Conservation (phyloP, 2,797 vertebrate genomes). For the Botia almorhae region DNA sequence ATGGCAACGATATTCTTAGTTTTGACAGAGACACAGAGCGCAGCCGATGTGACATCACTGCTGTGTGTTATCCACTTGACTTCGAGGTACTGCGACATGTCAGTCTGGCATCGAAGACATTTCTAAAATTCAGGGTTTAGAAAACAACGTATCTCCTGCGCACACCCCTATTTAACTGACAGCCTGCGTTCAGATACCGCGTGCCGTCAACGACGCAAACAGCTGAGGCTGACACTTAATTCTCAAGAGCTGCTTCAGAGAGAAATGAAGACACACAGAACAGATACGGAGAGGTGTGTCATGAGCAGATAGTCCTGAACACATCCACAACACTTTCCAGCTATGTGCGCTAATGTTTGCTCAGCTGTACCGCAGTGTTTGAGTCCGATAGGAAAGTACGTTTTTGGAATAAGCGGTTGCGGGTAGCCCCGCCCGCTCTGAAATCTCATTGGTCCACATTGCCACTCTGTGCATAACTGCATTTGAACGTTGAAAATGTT, state of each 20-base stretch:
- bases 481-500: background rate
- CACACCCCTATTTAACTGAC: conserved; percentile 41
- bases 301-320: conserved; percentile 8
- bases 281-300: conserved; percentile 9
- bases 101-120: conserved; percentile 35
- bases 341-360: background rate
- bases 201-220: background rate
- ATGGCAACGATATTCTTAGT: conserved; percentile 46
- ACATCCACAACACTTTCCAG: background rate
- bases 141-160: conserved; percentile 29
- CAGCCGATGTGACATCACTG: conserved; percentile 29
- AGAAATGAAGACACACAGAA: conserved; percentile 20
- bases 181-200: conserved; percentile 45
- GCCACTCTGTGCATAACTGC: background rate
- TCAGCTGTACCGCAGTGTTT: conserved; percentile 4
- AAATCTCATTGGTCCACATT: background rate
- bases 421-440: background rate
- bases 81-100: conserved; percentile 44
- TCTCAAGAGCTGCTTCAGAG: conserved; percentile 15
- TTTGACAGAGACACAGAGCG: conserved; percentile 67
- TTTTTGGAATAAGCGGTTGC: background rate
- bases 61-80: conserved; percentile 39
- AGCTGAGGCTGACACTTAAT: conserved; percentile 21
- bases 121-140: conserved; percentile 38
- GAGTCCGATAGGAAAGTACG: background rate